Conservation (phyloP, 2,797 vertebrate genomes). For the Galago senegalensis region DNA sequence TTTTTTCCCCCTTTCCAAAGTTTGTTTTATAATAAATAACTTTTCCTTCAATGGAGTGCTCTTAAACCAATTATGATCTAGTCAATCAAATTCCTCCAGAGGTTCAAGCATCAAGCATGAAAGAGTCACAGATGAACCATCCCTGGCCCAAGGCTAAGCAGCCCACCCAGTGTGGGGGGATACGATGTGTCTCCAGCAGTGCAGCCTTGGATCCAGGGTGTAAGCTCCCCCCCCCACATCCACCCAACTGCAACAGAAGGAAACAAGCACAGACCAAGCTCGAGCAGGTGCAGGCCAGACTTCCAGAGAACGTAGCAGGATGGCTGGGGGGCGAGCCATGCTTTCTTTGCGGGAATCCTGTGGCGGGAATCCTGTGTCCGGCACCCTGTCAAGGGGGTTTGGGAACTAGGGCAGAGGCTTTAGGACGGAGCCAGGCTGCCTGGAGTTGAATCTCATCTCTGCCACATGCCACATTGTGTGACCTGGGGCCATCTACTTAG, state of each 20-base stretch:
- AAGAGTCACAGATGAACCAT: neutral
- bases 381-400: fast-evolving
- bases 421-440: neutral
- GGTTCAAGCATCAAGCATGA: fast-evolving
- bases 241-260: too few relatives aligned
- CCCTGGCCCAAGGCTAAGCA: neutral
- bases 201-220: neutral
- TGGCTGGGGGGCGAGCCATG: too few relatives aligned
- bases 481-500: neutral
- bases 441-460: neutral
- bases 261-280: too few relatives aligned
- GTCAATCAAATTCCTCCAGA: neutral
- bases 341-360: neutral
- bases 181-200: too few relatives aligned
- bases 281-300: neutral
- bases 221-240: neutral
- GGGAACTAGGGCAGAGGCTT: neutral
- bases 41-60: neutral
- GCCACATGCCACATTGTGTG: neutral
- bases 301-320: neutral
- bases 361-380: fast-evolving
- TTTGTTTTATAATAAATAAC: neutral
- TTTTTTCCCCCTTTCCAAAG: neutral
- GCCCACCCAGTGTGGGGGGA: neutral
- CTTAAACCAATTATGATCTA: neutral